These are phyloP conservation scores for Biston betularia DNA, from an alignment of 2,888 invertebrate species.

Conservation along the genomic window DNA sequence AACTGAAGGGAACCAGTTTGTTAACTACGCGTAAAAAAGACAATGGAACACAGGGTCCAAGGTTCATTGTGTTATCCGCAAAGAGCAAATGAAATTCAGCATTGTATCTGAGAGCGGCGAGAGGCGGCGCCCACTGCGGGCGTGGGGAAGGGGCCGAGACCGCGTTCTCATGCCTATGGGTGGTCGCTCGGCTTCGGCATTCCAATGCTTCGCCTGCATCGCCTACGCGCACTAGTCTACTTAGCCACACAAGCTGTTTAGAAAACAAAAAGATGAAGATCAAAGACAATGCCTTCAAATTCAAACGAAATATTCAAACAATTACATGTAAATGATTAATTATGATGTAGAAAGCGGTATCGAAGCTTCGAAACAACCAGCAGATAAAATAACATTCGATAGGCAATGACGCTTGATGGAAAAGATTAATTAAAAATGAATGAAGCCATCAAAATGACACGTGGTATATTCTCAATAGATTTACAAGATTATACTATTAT, in stretches of 20 bases:
- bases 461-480: too few species aligned
- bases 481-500: too few species aligned
- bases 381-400: too few species aligned
- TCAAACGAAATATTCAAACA: background rate
- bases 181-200: constrained; percentile 86
- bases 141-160: constrained; percentile 83
- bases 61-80: constrained; percentile 62
- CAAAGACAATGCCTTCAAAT: constrained; percentile 5
- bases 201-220: constrained; percentile 83
- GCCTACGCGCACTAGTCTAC: constrained; percentile 77
- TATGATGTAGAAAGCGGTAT: background rate
- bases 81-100: constrained; percentile 83
- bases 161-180: constrained; percentile 85
- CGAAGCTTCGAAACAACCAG: background rate
- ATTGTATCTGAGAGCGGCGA: constrained; percentile 79
- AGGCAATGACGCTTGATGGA: too few species aligned
- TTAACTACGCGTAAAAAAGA: constrained; percentile 39
- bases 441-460: too few species aligned
- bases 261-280: constrained; percentile 33
- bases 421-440: too few species aligned
- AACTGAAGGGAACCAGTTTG: background rate
- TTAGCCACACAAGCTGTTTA: constrained; percentile 52
- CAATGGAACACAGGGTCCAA: constrained; percentile 52
- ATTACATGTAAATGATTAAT: background rate
- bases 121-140: constrained; percentile 77